A percentile compares a stretch with the other conserved stretches of the same genome.
Conservation (phyloP, 2,888 invertebrate species). For the Theretra japonica region DNA sequence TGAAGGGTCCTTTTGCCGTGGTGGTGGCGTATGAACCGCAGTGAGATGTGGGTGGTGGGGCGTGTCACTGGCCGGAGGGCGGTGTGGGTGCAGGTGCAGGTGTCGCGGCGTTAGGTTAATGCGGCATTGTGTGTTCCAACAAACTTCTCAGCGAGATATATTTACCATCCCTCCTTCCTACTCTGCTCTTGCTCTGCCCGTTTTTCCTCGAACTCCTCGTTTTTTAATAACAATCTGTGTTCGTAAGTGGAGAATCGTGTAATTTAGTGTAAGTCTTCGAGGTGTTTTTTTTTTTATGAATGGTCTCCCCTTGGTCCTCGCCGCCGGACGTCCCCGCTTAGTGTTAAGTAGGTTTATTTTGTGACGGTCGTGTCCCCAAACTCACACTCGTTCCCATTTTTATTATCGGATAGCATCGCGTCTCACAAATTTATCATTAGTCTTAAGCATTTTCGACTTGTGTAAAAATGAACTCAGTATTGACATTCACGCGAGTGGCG, state of each 20-base stretch:
- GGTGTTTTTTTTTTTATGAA: conserved; percentile 52
- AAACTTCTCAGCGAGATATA: conserved; percentile 80
- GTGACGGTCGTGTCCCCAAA: conserved; percentile 54
- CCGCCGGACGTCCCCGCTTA: conserved; percentile 64
- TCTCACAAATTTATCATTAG: conserved; percentile 61
- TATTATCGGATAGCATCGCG: conserved; percentile 18
- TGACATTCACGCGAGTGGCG: conserved; percentile 48
- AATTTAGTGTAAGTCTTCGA: conserved; percentile 62
- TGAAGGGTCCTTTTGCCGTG: neutral
- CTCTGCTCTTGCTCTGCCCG: conserved; percentile 35
- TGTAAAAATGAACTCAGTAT: conserved; percentile 61
- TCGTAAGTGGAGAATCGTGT: conserved; percentile 57
- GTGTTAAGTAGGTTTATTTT: conserved; percentile 70
- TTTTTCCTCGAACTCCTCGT: conserved; percentile 33
- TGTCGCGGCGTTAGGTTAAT: conserved; percentile 73
- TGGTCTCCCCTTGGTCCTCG: conserved; percentile 49
- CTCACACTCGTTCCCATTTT: conserved; percentile 22
- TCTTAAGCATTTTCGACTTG: conserved; percentile 49
- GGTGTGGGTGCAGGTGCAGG: conserved; percentile 47
- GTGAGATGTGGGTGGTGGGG: conserved; percentile 45
- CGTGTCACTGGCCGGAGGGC: conserved; percentile 47
- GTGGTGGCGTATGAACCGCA: conserved; percentile 36
- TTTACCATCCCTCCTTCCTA: conserved; percentile 43
- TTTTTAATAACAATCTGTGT: conserved; percentile 42
- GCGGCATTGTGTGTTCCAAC: conserved; percentile 75